Evolutionary conservation across 2,888 invertebrate species (phyloP).

Genomic region (Timema cristinae): DNA sequence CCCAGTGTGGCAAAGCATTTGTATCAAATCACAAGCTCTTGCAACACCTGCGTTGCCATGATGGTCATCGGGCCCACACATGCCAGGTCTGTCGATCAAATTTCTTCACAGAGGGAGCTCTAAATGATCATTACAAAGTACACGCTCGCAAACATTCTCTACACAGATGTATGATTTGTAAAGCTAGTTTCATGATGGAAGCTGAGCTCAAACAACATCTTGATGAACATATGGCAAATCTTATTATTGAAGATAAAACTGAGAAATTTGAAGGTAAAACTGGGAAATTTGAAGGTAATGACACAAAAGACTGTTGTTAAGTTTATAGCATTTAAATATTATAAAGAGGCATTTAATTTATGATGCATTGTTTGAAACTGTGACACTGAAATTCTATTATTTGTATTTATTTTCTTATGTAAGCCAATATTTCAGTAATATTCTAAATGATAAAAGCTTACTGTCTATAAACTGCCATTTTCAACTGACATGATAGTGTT

Average conservation of each 20-base stretch:
- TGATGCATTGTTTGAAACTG: too few relatives aligned
- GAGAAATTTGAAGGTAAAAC: too few relatives aligned
- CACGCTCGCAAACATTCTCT: slow-evolving; percentile 14
- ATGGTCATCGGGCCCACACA: slow-evolving; percentile 9
- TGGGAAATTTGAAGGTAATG: too few relatives aligned
- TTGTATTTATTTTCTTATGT: too few relatives aligned
- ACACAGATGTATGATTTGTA: slow-evolving; percentile 16
- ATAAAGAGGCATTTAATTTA: too few relatives aligned
- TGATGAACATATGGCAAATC: slow-evolving; percentile 10
- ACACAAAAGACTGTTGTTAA: too few relatives aligned
- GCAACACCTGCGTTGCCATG: slow-evolving; percentile 28
- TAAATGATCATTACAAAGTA: slow-evolving; percentile 25
- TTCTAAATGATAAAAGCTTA: too few relatives aligned
- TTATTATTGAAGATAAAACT: not conserved
- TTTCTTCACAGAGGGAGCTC: slow-evolving; percentile 27
- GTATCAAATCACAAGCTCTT: slow-evolving; percentile 31
- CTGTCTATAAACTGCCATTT: too few relatives aligned
- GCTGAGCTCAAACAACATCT: slow-evolving; percentile 11
- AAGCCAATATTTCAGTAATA: too few relatives aligned
- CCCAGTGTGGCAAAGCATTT: slow-evolving; percentile 29
- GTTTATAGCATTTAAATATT: too few relatives aligned
- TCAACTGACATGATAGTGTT: too few relatives aligned
- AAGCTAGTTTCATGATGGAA: not conserved
- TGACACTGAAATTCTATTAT: too few relatives aligned
- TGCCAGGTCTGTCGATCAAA: slow-evolving; percentile 22